Conservation (phyloP, 2,113 vertebrate species). For the Ibidorhyncha struthersii region DNA sequence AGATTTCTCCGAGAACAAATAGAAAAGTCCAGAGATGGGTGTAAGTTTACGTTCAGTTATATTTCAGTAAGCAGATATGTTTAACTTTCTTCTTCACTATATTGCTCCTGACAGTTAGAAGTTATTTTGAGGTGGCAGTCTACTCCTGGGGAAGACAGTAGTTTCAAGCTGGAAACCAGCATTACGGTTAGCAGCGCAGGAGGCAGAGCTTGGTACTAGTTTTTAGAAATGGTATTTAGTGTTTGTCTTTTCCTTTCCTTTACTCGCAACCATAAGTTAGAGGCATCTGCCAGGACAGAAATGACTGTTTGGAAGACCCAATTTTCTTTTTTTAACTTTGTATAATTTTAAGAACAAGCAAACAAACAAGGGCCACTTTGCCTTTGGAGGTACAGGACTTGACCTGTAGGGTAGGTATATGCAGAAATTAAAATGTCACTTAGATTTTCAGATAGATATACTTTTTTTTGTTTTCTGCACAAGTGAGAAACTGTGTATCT, state of each 20-base stretch:
- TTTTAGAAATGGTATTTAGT: neutral
- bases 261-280: neutral
- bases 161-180: neutral
- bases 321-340: neutral
- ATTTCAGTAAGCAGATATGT: neutral
- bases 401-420: neutral
- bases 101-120: neutral
- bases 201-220: neutral
- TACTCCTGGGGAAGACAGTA: neutral
- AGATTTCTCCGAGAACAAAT: conserved; percentile 90
- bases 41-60: conserved; percentile 76
- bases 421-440: neutral
- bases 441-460: neutral
- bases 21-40: conserved; percentile 91
- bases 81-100: neutral
- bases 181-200: neutral
- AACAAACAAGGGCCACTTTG: neutral
- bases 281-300: neutral
- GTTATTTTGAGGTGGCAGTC: neutral
- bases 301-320: neutral
- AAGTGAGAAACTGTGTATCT: neutral
- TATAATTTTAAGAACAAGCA: neutral
- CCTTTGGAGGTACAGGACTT: neutral
- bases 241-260: neutral
- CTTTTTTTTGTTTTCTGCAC: neutral